phyloP scores from a whole-genome alignment of 2,113 vertebrate genomes.

The Aplodontia rufa region DNA sequence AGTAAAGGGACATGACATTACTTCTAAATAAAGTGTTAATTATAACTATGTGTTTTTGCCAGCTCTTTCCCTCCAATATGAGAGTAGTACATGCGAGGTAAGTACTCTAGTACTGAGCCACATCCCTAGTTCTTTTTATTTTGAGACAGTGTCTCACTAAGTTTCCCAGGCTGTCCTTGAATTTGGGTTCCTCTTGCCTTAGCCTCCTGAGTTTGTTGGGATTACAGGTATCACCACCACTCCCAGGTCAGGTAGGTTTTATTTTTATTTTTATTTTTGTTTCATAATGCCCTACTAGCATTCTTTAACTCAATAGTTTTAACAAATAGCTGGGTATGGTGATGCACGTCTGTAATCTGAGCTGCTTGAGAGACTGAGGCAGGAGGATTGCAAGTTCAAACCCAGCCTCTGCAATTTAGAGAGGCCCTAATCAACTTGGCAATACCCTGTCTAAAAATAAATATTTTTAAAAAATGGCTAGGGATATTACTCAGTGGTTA shows the following conservation, averaged over 20 bases:
- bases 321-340: too few relatives aligned
- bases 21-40: neutral
- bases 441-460: too few relatives aligned
- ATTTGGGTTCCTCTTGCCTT: neutral
- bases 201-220: neutral
- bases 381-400: too few relatives aligned
- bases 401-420: too few relatives aligned
- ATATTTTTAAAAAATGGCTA: too few relatives aligned
- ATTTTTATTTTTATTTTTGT: too few relatives aligned
- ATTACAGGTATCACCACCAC: neutral
- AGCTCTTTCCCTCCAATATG: neutral
- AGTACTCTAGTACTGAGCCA: neutral
- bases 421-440: too few relatives aligned
- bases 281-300: neutral
- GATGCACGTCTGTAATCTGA: too few relatives aligned
- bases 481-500: too few relatives aligned
- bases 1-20: neutral
- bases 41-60: neutral
- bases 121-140: neutral
- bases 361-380: too few relatives aligned
- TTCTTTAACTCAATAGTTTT: neutral
- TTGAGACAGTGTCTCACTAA: neutral
- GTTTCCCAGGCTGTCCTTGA: neutral
- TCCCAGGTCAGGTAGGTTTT: too few relatives aligned
- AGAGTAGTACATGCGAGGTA: neutral